phyloP scores from a whole-genome alignment of 2,888 invertebrate genomes.

The Agrochola lychnidis region DNA sequence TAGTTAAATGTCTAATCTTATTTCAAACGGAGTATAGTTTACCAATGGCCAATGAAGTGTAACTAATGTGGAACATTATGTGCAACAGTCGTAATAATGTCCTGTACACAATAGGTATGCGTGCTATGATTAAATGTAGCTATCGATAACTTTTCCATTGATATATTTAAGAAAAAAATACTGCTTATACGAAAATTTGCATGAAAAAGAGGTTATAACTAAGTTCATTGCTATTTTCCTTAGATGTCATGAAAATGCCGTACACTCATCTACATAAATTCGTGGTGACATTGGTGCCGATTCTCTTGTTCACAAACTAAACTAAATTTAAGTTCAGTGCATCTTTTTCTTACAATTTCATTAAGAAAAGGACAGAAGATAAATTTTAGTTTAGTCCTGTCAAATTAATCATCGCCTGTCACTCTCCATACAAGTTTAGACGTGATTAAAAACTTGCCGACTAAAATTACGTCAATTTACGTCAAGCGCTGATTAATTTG shows the following conservation, averaged over 20 bases:
- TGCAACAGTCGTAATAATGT: conserved; percentile 35
- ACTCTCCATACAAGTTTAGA: no score
- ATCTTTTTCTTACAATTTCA: no score
- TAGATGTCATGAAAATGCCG: conserved; percentile 26
- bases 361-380: no score
- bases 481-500: no score
- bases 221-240: conserved; percentile 42
- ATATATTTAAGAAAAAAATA: conserved; percentile 10
- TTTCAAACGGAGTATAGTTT: no score
- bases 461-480: no score
- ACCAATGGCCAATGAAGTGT: conserved; percentile 35
- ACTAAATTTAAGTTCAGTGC: no score
- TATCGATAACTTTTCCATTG: conserved; percentile 7
- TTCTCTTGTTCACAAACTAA: no score
- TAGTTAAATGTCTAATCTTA: no score
- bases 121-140: conserved; percentile 30
- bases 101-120: conserved; percentile 28
- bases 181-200: conserved; percentile 21
- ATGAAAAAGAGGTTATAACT: conserved; percentile 28
- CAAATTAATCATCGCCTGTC: no score
- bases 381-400: no score
- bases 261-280: conserved; percentile 13
- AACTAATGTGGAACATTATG: conserved; percentile 36
- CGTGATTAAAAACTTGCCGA: no score
- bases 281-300: conserved; percentile 15